Base-by-base conservation (phyloP, 1,140 invertebrate species). In the Formica selysi region DNA sequence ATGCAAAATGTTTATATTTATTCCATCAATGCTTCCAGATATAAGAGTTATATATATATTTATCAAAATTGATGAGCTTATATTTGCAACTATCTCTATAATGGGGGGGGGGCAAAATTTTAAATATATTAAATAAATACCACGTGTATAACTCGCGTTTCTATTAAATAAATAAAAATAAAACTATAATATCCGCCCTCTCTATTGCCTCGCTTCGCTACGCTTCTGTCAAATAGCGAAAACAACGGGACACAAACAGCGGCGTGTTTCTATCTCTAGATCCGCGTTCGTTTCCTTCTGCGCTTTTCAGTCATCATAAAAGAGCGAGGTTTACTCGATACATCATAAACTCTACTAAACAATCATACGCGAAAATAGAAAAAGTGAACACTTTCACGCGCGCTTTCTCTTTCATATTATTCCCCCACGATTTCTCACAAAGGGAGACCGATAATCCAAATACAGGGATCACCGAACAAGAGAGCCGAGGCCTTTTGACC, bases 391-490 rank as follows among this genome's bases (percentile, higher is more conserved):
- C 26, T 41, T 11, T 13, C 22, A 19, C 19, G 1, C 36, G 38
- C 54, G 22, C 16, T 41, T n/a, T 61, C n/a, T 44, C 26, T 71
- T 16, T 71, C 26, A 16, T 54, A 54, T 68, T 54, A 78, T 19
- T 26, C 3, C 19, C n/a, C 16, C 36, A 36, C 16, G 48, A 70
- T 44, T 59, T 70, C 22, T 41, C 16, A 38, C 44, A 32, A 59
- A 74, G 11, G 29, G 26, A 44, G 38, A 73, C 36, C 44, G 76
- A 32, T 54, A 54, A 54, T 68, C 32, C 54, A 36, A 68, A 54
- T 32, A 70, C 29, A 54, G n/a, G 76, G 2, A 51, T 51, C 71
- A n/a, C 5, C 11, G 10, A 11, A 7, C 76, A 22, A n/a, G 61
- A 78, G 19, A 36, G 3, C n/a, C 48, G 36, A 26, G 41, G 22